Evolutionary conservation across 2,113 vertebrate genomes (phyloP).

Genomic region (Sakesphorus luctuosus): DNA sequence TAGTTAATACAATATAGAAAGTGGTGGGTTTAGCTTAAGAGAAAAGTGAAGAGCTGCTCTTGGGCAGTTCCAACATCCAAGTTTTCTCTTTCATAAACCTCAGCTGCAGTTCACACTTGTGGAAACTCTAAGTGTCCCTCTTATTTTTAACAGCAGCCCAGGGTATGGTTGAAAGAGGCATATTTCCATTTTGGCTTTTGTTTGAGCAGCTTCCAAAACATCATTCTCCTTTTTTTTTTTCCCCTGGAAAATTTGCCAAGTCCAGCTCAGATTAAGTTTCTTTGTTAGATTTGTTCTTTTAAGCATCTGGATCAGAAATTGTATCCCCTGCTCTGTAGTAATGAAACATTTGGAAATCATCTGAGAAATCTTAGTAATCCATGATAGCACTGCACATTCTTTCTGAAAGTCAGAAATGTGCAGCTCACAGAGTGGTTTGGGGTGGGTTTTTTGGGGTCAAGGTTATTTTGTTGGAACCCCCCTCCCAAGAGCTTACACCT

Average conservation of each 20-base stretch:
- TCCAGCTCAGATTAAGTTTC: slow-evolving; percentile 78
- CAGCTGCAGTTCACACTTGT: slow-evolving; percentile 73
- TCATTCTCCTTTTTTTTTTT: background rate
- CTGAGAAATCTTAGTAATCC: slow-evolving; percentile 69
- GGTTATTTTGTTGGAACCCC: slow-evolving; percentile 35
- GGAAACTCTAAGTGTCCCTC: slow-evolving; percentile 74
- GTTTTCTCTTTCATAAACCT: slow-evolving; percentile 68
- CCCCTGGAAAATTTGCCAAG: slow-evolving; percentile 73
- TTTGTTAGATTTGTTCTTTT: slow-evolving; percentile 77
- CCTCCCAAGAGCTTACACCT: background rate
- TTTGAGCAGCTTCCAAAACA: slow-evolving; percentile 81
- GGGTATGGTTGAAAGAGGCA: slow-evolving; percentile 64
- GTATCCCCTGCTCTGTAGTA: slow-evolving; percentile 67
- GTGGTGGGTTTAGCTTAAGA: slow-evolving; percentile 21
- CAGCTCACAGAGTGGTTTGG: background rate
- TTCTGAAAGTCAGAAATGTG: background rate
- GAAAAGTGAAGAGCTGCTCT: slow-evolving; percentile 6
- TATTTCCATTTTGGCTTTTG: slow-evolving; percentile 78
- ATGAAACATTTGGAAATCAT: slow-evolving; percentile 83
- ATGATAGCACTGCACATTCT: slow-evolving; percentile 49
- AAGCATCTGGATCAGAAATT: slow-evolving; percentile 81
- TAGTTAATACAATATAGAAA: background rate
- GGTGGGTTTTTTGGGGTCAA: background rate
- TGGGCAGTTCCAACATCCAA: slow-evolving; percentile 44
- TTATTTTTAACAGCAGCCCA: slow-evolving; percentile 74